A percentile compares a stretch with the other conserved stretches of the same genome.
These are phyloP conservation scores for Temnothorax unifasciatus DNA, from an alignment of 2,888 invertebrate genomes.

Conservation along the genomic window DNA sequence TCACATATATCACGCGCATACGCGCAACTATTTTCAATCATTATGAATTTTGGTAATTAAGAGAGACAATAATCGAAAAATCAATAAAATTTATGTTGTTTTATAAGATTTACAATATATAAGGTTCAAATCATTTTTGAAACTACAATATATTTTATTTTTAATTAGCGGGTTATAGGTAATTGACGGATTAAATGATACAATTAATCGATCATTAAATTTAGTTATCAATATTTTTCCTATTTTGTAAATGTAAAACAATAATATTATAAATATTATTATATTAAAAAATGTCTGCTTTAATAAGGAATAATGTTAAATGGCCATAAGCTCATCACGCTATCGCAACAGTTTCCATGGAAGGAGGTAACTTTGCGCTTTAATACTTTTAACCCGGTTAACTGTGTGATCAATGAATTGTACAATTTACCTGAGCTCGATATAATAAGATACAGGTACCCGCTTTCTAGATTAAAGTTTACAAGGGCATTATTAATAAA, in stretches of 20 bases:
- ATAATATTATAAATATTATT: background rate
- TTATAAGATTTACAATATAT: background rate
- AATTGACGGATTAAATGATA: background rate
- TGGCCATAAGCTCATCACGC: background rate
- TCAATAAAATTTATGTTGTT: background rate
- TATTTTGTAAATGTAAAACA: background rate
- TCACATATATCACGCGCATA: background rate
- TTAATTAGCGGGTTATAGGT: background rate
- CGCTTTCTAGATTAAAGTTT: conserved; percentile 27
- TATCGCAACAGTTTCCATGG: background rate
- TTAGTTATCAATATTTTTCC: background rate
- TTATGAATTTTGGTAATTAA: background rate
- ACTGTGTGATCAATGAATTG: conserved; percentile 48
- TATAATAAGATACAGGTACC: conserved; percentile 10
- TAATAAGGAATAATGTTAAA: conserved; percentile 5
- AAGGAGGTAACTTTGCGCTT: background rate
- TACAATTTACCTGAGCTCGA: conserved; percentile 5
- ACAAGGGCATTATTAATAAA: conserved; percentile 49
- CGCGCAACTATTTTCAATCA: background rate
- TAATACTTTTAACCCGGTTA: conserved; percentile 33
- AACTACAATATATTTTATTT: background rate
- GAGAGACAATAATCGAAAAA: background rate
- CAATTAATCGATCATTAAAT: conserved; percentile 2
- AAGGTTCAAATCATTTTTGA: background rate
- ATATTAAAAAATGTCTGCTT: background rate